A percentile compares a stretch with the other conserved stretches of the same genome.
Conservation (phyloP, 2,888 invertebrate species). For the Melanostoma mellinum region DNA sequence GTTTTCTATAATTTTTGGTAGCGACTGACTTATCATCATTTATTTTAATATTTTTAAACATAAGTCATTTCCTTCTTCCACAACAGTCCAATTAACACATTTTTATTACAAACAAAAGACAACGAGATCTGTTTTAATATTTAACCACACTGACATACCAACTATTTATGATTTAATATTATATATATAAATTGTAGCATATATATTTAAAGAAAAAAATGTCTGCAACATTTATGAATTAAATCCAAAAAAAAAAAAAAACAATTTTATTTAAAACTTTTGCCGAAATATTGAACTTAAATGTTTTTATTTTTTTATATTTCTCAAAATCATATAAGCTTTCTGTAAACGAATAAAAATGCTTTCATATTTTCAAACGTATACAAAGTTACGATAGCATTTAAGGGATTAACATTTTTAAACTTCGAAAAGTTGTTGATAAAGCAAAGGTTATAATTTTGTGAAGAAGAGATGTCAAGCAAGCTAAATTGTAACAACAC, state of each 20-base stretch:
- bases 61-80: constrained; percentile 25
- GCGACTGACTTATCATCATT: too few relatives aligned
- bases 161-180: not conserved
- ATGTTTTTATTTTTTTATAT: too few relatives aligned
- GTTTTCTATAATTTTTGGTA: too few relatives aligned
- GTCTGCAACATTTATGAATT: too few relatives aligned
- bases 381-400: too few relatives aligned
- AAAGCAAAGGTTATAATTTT: constrained; percentile 41
- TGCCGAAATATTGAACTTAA: too few relatives aligned
- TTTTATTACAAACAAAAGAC: constrained; percentile 44
- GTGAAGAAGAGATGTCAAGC: constrained; percentile 23
- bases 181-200: too few relatives aligned
- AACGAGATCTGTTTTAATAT: constrained; percentile 38
- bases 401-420: not conserved
- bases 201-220: constrained; percentile 18
- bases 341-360: too few relatives aligned
- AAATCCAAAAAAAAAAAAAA: too few relatives aligned
- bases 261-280: too few relatives aligned
- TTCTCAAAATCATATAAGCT: too few relatives aligned
- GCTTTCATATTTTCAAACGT: too few relatives aligned
- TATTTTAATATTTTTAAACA: not conserved
- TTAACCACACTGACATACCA: constrained; percentile 6
- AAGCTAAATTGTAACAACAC: constrained; percentile 54
- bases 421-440: constrained; percentile 20
- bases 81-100: constrained; percentile 5